phyloP scores from a whole-genome alignment of 2,888 invertebrate species.

The Pardosa pseudoannulata region DNA sequence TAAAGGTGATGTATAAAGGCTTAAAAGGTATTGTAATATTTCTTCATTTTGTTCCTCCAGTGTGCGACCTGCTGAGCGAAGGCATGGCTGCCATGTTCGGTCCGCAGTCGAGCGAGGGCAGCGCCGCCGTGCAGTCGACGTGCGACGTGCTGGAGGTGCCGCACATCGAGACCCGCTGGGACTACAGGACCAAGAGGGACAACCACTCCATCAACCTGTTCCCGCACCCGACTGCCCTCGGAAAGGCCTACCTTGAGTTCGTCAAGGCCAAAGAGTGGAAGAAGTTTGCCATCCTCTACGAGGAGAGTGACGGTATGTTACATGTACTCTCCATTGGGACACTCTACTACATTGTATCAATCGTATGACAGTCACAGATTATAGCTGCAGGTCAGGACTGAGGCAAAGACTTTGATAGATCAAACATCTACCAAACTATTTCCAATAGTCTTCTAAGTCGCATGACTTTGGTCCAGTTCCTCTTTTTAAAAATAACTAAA shows the following conservation, averaged over 20 bases:
- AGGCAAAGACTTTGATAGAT: no score
- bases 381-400: no score
- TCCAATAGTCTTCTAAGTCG: no score
- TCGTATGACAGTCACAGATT: no score
- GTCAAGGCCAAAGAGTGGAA: conserved; percentile 78
- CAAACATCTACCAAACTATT: no score
- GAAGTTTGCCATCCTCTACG: conserved; percentile 78
- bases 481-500: no score
- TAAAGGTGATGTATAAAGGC: no score
- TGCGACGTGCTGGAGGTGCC: conserved; percentile 78
- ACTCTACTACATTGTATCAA: no score
- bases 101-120: conserved; percentile 77
- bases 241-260: conserved; percentile 77
- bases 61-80: conserved; percentile 74
- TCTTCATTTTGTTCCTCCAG: conserved; percentile 42
- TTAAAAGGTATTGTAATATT: background rate
- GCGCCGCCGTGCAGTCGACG: conserved; percentile 78
- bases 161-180: conserved; percentile 77
- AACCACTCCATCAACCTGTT: conserved; percentile 77
- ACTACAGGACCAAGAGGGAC: conserved; percentile 74
- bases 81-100: conserved; percentile 77
- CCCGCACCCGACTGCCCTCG: conserved; percentile 77
- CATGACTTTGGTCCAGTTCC: no score
- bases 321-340: no score
- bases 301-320: conserved; percentile 78